Conservation (phyloP, 1,140 invertebrate genomes). For the Liolophura sinensis region DNA sequence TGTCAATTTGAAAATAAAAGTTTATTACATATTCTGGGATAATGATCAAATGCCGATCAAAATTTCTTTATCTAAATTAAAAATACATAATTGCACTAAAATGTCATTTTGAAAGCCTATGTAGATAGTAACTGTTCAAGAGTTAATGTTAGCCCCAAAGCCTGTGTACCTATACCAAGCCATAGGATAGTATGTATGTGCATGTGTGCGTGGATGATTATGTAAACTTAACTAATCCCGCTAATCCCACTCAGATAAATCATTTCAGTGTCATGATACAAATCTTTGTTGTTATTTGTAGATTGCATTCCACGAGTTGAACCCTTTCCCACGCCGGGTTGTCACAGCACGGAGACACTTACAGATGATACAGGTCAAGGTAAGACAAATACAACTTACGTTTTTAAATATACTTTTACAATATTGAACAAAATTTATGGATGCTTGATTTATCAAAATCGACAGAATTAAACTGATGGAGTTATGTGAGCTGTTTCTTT, state of each 20-base stretch:
- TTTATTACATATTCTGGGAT: no score
- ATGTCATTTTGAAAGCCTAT: not conserved
- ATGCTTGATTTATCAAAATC: not conserved
- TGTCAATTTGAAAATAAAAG: not conserved
- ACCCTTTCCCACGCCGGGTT: slow-evolving; percentile 60
- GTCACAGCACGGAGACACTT: slow-evolving; percentile 54
- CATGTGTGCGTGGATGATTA: not conserved
- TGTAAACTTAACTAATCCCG: no score
- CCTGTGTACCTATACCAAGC: not conserved
- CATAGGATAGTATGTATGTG: not conserved
- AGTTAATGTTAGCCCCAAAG: not conserved
- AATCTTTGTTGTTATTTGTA: slow-evolving; percentile 28
- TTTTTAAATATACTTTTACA: not conserved
- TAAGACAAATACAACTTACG: slow-evolving; percentile 25
- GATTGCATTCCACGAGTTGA: slow-evolving; percentile 62
- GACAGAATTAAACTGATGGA: not conserved
- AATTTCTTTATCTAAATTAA: no score
- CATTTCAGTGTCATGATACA: not conserved
- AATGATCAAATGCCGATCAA: no score
- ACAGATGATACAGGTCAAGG: slow-evolving; percentile 57
- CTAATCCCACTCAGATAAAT: no score
- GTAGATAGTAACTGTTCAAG: not conserved
- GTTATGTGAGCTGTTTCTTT: not conserved
- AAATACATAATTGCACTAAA: not conserved
- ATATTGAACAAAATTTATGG: not conserved